These are phyloP conservation scores for Drosophila tropicalis DNA, from an alignment of 1,140 invertebrate genomes.

Conservation along the genomic window DNA sequence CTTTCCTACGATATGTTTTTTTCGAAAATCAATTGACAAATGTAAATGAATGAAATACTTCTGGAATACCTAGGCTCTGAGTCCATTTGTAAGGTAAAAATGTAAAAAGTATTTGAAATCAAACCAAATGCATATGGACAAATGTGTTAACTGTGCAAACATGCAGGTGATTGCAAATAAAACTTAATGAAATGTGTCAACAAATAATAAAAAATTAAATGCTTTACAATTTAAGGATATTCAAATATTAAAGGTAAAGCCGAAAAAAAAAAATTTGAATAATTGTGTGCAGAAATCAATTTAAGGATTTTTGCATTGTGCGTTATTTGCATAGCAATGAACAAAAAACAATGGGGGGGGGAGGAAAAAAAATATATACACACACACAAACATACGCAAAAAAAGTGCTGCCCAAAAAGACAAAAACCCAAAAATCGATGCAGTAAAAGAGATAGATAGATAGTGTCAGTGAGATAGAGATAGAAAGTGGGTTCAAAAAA, in stretches of 20 bases:
- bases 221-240: conserved; percentile 42
- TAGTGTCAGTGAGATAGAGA: conserved; percentile 10
- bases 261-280: conserved; percentile 59
- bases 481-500: conserved; percentile 51
- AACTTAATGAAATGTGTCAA: conserved; percentile 80
- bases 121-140: conserved; percentile 56
- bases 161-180: conserved; percentile 81
- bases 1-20: too few species aligned
- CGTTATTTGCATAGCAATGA: conserved; percentile 70
- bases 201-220: conserved; percentile 61
- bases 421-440: conserved; percentile 70
- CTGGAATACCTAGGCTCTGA: neutral
- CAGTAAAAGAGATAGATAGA: conserved; percentile 64
- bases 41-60: neutral
- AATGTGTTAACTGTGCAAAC: conserved; percentile 79
- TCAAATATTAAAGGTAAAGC: neutral
- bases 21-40: too few species aligned
- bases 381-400: neutral
- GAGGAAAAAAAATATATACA: conserved; percentile 8
- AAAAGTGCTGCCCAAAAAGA: conserved; percentile 28
- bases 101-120: conserved; percentile 17
- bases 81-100: neutral
- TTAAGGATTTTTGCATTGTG: conserved; percentile 66
- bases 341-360: conserved; percentile 46
- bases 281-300: conserved; percentile 79